Base-by-base conservation (phyloP, 1,140 invertebrate species). In the Zophobas atratus region DNA sequence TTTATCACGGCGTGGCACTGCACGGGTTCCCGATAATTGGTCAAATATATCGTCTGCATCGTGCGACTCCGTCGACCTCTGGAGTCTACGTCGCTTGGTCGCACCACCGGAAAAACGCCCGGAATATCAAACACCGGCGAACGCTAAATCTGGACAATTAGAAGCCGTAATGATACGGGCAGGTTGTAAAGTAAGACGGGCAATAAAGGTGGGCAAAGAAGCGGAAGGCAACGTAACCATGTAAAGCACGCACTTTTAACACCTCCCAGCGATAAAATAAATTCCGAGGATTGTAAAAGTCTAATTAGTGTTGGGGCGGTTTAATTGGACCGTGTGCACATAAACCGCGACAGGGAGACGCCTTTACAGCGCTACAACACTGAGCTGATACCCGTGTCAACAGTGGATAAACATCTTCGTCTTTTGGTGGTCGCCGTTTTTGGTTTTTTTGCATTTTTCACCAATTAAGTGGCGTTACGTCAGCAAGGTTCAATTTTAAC, bases 31-130 rank as follows among this genome's bases (percentile, higher is more conserved):
- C 79, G 79, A 79, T 82, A 82, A 82, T 82, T 82, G 81, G 81
- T 82, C 73, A 80, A 82, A 82, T 82, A 82, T 82, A 82, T 82
- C 72, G 79, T 82, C 79, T 79, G 56, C 75, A 71, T 80, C 79
- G 81, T 82, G 77, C 81, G 55, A 77, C 72, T 38, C 56, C 6
- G 53, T 3, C 51, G 70, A 49, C 70, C 57, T 39, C 41, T 63
- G 6, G 6, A 6, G 32, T 34, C 49, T 33, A 51, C 6, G 2
- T 63, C 57, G 41, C 4, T 38, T n/a, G 57, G 8, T 6, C 6
- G 35, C 57, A 63, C 57, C 32, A 39, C 34, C 60, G 60, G 60
- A 67, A 67, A 63, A 67, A 67, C 60, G n/a, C 56, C 56, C 60
- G 60, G 60, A 67, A 67, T 67, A 67, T 67, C 60, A 67, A 43